Conservation (phyloP, 1,140 invertebrate genomes). For the Eupristina koningsbergeri region DNA sequence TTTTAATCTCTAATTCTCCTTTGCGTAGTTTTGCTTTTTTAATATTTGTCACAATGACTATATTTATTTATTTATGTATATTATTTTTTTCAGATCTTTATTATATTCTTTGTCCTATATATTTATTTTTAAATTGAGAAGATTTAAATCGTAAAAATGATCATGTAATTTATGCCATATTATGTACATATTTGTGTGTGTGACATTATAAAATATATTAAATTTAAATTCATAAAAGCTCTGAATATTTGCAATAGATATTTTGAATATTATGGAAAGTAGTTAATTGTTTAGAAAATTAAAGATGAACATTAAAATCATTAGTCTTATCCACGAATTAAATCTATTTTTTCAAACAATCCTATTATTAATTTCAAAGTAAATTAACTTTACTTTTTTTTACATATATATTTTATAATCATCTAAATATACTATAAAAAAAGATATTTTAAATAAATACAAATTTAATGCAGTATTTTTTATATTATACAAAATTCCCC, state of each 20-base stretch:
- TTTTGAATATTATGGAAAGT: background rate
- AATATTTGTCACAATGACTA: conserved; percentile 13
- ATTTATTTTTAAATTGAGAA: background rate
- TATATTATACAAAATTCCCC: background rate
- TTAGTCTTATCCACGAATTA: too few relatives aligned
- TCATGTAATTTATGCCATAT: background rate
- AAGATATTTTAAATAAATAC: too few relatives aligned
- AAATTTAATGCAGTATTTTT: too few relatives aligned
- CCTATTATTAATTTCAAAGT: too few relatives aligned
- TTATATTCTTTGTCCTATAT: background rate
- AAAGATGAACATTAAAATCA: too few relatives aligned
- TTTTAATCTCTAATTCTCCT: conserved; percentile 45
- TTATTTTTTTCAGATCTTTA: background rate
- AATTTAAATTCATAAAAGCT: background rate
- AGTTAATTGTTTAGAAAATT: too few relatives aligned
- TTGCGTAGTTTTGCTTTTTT: conserved; percentile 41
- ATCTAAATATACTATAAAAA: too few relatives aligned
- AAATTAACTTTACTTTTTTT: too few relatives aligned
- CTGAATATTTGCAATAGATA: background rate
- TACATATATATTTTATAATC: too few relatives aligned
- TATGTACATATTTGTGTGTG: too few relatives aligned
- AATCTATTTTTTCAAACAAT: too few relatives aligned
- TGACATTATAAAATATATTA: too few relatives aligned
- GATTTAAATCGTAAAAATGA: background rate
- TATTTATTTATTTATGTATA: conserved; percentile 35